These are phyloP conservation scores for Hyles euphorbiae DNA, from an alignment of 1,140 invertebrate genomes.

Conservation along the genomic window DNA sequence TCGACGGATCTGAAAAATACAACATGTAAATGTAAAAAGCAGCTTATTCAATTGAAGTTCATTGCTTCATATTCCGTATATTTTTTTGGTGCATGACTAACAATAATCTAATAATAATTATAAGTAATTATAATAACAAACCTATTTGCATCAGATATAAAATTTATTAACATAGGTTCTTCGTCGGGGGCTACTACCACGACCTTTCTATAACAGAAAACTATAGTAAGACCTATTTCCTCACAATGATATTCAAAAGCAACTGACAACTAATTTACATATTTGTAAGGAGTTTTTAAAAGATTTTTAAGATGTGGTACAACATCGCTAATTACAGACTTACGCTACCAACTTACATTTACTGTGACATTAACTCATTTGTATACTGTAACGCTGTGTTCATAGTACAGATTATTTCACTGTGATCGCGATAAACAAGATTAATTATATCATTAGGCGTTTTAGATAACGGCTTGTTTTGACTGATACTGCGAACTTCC, in stretches of 20 bases:
- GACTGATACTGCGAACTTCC: too few relatives aligned
- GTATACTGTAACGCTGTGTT: constrained; percentile 8
- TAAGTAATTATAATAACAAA: background rate
- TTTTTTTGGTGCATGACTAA: background rate
- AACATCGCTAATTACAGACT: background rate
- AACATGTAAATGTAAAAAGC: background rate
- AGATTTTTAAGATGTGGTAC: background rate
- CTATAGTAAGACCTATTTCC: too few relatives aligned
- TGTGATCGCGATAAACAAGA: constrained; percentile 10
- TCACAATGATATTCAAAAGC: too few relatives aligned
- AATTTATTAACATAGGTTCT: too few relatives aligned
- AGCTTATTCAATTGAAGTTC: background rate
- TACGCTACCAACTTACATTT: background rate
- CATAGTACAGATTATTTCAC: constrained; percentile 8
- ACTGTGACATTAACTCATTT: background rate
- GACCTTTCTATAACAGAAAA: too few relatives aligned
- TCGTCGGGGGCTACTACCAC: too few relatives aligned
- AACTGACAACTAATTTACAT: too few relatives aligned
- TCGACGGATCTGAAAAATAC: background rate
- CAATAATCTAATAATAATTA: background rate
- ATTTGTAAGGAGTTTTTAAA: too few relatives aligned
- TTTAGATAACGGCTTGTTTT: constrained; percentile 5
- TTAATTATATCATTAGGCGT: constrained; percentile 9
- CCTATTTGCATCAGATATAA: too few relatives aligned
- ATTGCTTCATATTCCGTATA: background rate